Evolutionary conservation across 2,113 vertebrate genomes (phyloP).

Genomic region (Pao palembangensis): DNA sequence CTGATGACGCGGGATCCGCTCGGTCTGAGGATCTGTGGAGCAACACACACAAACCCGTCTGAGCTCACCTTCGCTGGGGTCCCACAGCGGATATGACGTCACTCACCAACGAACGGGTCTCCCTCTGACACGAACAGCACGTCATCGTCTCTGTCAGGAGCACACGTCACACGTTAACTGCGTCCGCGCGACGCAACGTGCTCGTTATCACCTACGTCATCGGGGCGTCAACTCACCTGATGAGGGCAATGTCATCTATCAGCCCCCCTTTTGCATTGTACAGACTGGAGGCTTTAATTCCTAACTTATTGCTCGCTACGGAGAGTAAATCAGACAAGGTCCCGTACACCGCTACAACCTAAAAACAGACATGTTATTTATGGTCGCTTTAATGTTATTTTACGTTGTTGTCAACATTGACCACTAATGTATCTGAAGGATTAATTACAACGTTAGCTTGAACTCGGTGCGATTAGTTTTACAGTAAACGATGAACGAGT

Average conservation of each 20-base stretch:
- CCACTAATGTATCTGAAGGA: too few species aligned
- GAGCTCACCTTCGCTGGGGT: neutral
- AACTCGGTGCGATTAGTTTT: neutral
- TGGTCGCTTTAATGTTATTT: too few species aligned
- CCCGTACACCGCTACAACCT: conserved; percentile 96
- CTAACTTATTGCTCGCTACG: conserved; percentile 92
- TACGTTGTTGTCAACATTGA: too few species aligned
- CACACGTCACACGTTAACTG: neutral
- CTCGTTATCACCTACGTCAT: neutral
- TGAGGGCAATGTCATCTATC: conserved; percentile 93
- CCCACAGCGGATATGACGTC: neutral
- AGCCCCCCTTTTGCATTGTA: conserved; percentile 95
- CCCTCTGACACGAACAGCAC: conserved; percentile 89
- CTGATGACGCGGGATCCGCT: conserved; percentile 67
- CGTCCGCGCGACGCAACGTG: neutral
- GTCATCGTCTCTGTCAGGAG: conserved; percentile 85
- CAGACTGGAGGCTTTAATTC: conserved; percentile 88
- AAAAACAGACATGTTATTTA: neutral
- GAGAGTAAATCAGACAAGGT: conserved; percentile 89
- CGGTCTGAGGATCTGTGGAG: conserved; percentile 75
- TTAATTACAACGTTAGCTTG: neutral
- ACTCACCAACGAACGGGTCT: conserved; percentile 84
- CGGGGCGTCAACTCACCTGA: conserved; percentile 76
- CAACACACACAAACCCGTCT: neutral
- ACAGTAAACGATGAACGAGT: neutral